phyloP scores from a whole-genome alignment of 2,797 vertebrate genomes.

The Enteromius fasciolatus region DNA sequence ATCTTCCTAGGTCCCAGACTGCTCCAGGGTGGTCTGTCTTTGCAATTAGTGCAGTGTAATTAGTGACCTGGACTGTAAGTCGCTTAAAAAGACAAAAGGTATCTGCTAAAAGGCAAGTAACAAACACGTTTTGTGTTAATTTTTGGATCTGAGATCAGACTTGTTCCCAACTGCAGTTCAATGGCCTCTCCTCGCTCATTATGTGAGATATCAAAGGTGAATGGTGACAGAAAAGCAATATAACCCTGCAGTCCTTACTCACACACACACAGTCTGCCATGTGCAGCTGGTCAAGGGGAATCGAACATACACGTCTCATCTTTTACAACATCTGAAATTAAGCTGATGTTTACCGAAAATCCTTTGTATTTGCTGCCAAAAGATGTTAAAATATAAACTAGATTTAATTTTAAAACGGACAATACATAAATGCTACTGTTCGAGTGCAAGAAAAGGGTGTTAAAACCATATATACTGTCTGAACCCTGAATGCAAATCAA shows the following conservation, averaged over 20 bases:
- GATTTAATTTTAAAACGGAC: not conserved
- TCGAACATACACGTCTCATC: not conserved
- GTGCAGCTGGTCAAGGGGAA: not conserved
- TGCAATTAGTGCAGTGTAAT: conserved; percentile 3
- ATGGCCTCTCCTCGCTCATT: not conserved
- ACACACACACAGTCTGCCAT: not conserved
- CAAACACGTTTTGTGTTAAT: not conserved
- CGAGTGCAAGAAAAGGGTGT: not conserved
- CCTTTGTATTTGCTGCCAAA: not conserved
- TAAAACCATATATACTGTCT: not conserved
- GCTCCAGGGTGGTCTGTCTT: conserved; percentile 7
- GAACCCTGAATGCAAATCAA: not conserved
- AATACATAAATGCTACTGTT: not conserved
- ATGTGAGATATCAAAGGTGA: conserved; percentile 12
- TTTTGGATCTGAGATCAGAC: not conserved
- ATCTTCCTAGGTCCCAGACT: not conserved
- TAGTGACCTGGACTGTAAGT: conserved; percentile 2
- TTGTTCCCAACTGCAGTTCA: not conserved
- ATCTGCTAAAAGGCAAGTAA: conserved; percentile 25
- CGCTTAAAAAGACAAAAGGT: not conserved
- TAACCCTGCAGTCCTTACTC: conserved; percentile 5
- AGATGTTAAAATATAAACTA: not conserved
- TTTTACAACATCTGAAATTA: not conserved
- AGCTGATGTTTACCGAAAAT: not conserved
- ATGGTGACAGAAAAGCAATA: conserved; percentile 31